A percentile compares a stretch with the other conserved stretches of the same genome.
Conservation (phyloP, 2,113 vertebrate species). For the Tenrec ecaudatus region DNA sequence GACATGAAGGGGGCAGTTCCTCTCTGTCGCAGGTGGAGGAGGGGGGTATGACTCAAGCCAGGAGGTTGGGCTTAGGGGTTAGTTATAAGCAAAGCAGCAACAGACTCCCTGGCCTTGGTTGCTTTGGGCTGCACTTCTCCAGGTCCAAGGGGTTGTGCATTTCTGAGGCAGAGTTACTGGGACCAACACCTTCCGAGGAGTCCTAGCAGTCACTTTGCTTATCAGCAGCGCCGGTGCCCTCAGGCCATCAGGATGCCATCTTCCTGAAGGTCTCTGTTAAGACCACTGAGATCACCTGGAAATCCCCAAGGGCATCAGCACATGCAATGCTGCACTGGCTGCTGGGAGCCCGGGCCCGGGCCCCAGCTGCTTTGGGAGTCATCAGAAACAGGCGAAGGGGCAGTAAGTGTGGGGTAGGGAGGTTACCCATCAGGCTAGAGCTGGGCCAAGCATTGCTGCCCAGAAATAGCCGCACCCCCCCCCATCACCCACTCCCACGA, state of each 20-base stretch:
- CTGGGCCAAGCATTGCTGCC: not conserved
- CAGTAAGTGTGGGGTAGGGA: fast-evolving
- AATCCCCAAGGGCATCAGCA: not conserved
- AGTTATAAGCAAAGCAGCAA: not conserved
- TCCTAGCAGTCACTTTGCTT: not conserved
- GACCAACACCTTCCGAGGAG: not conserved
- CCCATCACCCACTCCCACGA: not conserved
- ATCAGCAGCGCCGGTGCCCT: not conserved
- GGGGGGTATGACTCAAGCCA: too few species aligned
- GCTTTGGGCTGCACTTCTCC: not conserved
- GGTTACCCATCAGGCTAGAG: not conserved
- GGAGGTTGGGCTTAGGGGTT: not conserved
- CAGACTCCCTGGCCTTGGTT: not conserved
- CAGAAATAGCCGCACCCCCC: not conserved
- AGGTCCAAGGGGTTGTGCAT: not conserved
- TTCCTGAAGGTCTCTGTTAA: not conserved
- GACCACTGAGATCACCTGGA: not conserved
- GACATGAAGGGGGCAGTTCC: too few species aligned
- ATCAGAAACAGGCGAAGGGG: not conserved
- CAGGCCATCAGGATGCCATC: too few species aligned
- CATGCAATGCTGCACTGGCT: not conserved
- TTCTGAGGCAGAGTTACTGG: not conserved
- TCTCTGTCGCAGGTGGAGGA: not conserved
- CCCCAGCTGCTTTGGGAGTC: not conserved
- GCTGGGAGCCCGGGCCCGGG: not conserved